phyloP scores from a whole-genome alignment of 2,888 invertebrate species.

The Agonopterix subpropinquella region DNA sequence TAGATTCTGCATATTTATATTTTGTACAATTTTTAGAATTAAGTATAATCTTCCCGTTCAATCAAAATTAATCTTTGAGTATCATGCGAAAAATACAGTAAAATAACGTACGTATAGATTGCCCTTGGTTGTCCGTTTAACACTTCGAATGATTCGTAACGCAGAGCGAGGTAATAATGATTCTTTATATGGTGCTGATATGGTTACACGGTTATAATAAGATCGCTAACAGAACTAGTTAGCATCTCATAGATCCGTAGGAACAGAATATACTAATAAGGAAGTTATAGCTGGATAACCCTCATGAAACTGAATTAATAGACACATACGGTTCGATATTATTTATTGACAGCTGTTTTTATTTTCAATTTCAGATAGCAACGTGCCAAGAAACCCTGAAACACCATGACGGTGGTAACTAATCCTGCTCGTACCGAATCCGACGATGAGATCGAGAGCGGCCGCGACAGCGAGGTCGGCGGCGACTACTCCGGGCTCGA shows the following conservation, averaged over 20 bases:
- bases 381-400: conserved; percentile 13
- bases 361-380: conserved; percentile 37
- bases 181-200: conserved; percentile 61
- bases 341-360: not conserved
- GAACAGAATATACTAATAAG: conserved; percentile 20
- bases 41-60: too few relatives aligned
- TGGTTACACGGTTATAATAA: conserved; percentile 48
- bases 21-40: too few relatives aligned
- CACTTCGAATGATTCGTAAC: conserved; percentile 49
- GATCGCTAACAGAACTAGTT: conserved; percentile 47
- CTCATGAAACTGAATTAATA: not conserved
- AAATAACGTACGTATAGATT: conserved; percentile 8
- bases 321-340: not conserved
- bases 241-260: conserved; percentile 27
- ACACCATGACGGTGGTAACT: conserved; percentile 62
- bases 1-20: too few relatives aligned
- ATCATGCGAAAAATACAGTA: too few relatives aligned
- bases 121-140: conserved; percentile 59
- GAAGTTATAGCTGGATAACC: not conserved
- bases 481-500: conserved; percentile 21
- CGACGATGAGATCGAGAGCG: conserved; percentile 44
- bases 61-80: too few relatives aligned
- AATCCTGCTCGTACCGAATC: conserved; percentile 54
- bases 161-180: conserved; percentile 59
- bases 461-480: conserved; percentile 19